Evolutionary conservation across 2,113 vertebrate species (phyloP), one percentile per base, ranked within the genome.

Genomic region (Alethe diademata): DNA sequence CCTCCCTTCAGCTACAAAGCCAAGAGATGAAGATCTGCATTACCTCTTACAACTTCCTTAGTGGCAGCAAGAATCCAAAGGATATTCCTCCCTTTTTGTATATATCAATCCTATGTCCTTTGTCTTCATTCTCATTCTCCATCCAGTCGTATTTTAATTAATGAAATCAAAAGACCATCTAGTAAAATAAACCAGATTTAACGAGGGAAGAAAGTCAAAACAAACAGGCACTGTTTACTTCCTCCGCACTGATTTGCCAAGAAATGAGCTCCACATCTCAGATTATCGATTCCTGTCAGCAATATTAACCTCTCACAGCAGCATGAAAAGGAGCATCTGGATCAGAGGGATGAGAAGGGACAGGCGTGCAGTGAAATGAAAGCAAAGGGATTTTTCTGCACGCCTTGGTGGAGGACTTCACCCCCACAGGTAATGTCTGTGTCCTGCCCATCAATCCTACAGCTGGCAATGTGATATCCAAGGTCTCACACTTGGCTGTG

Each of bases 171-270:
- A 95, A 93, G 88, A 61, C 57, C 51, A 92, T 94, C 95, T 93
- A 94, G 88, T 72, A 96, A 96, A 96, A 96, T 96, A 96, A 96
- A 95, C 93, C 86, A 93, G 65, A 81, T 72, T 94, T 95, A 88
- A 95, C 0, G 5, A 93, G 90, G 79, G 86, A 95, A 93, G 86
- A 90, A 93, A 94, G 88, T 96, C 93, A 93, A 96, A 97, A 93
- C 92, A 95, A 95, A 93, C 88, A 96, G 67, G 60, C 83, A 47
- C 51, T 88, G 90, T 94, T 95, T 95, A 51, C 72, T 86, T 93
- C 65, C 92, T 50, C 80, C 48, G 67, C 43, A 5, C 40, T 74
- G 64, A 78, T 73, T 56, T 86, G 93, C 90, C 93, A 93, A 96
- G 88, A 67, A 94, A 80, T 12, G 75, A 95, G 90, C 60, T 57